Conservation (phyloP, 2,797 vertebrate genomes). For the Gymnopithys bicolor region DNA sequence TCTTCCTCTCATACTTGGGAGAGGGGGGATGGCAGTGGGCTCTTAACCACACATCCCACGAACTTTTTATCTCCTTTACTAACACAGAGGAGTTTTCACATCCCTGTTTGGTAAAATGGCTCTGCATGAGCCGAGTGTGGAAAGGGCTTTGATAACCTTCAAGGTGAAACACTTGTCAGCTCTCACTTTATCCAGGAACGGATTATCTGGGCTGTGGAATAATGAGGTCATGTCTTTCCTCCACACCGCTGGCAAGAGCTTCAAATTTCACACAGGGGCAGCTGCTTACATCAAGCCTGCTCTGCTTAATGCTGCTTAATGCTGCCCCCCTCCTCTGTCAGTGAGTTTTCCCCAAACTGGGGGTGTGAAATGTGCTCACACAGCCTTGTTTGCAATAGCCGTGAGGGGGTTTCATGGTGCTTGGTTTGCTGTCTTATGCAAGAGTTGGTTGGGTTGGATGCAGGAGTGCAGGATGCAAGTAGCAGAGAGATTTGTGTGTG, state of each 20-base stretch:
- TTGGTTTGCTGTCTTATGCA: background rate
- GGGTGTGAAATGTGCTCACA: background rate
- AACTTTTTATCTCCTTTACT: background rate
- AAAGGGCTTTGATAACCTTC: conserved; percentile 55
- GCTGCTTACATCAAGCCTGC: background rate
- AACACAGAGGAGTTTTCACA: conserved; percentile 18
- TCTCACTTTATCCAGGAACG: conserved; percentile 49
- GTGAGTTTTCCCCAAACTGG: background rate
- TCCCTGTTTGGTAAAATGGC: conserved; percentile 25
- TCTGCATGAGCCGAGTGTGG: conserved; percentile 31
- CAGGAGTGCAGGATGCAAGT: background rate
- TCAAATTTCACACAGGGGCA: conserved; percentile 29
- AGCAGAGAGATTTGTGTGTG: accelerated
- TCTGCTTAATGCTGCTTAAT: conserved; percentile 11
- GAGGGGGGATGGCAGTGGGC: background rate
- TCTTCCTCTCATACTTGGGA: background rate
- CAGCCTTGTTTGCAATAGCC: background rate
- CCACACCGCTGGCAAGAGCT: conserved; percentile 28
- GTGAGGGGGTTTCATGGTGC: background rate
- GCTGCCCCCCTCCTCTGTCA: background rate
- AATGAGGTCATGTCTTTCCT: conserved; percentile 63
- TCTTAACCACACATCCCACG: background rate
- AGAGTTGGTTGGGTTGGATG: background rate
- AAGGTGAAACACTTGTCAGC: conserved; percentile 61
- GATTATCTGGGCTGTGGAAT: conserved; percentile 63